Conservation (phyloP, 2,888 invertebrate species). For the Athetis lepigone region DNA sequence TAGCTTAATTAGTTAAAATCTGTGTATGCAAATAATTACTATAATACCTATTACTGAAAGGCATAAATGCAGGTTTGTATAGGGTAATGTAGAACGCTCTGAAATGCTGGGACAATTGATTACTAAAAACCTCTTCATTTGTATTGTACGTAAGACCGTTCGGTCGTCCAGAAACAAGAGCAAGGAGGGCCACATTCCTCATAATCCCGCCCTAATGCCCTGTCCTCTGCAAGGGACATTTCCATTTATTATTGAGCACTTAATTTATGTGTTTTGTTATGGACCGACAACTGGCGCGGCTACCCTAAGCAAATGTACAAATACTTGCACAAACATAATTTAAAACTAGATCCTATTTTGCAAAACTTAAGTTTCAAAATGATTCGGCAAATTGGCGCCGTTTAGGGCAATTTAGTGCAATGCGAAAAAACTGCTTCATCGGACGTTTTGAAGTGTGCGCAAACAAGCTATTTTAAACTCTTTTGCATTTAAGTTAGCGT, state of each 20-base stretch:
- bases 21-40: not conserved
- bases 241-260: slow-evolving; percentile 91
- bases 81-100: slow-evolving; percentile 1
- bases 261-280: slow-evolving; percentile 91
- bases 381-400: slow-evolving; percentile 15
- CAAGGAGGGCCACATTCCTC: slow-evolving; percentile 83
- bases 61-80: not conserved
- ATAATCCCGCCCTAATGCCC: slow-evolving; percentile 90
- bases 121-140: slow-evolving; percentile 63
- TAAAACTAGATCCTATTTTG: slow-evolving; percentile 58
- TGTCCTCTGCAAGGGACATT: slow-evolving; percentile 91
- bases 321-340: slow-evolving; percentile 34
- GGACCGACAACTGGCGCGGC: slow-evolving; percentile 86
- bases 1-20: not conserved
- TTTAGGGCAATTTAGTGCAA: slow-evolving; percentile 61
- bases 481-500: slow-evolving; percentile 42
- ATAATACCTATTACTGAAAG: no score
- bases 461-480: slow-evolving; percentile 67
- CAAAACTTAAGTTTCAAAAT: slow-evolving; percentile 53
- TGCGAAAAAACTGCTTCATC: slow-evolving; percentile 76
- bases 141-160: slow-evolving; percentile 59
- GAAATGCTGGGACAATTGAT: slow-evolving; percentile 55
- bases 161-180: slow-evolving; percentile 72
- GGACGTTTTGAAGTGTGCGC: slow-evolving; percentile 78
- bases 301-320: slow-evolving; percentile 70